Conservation (phyloP, 2,113 vertebrate genomes). For the Stomatorhinus ivindoensis region DNA sequence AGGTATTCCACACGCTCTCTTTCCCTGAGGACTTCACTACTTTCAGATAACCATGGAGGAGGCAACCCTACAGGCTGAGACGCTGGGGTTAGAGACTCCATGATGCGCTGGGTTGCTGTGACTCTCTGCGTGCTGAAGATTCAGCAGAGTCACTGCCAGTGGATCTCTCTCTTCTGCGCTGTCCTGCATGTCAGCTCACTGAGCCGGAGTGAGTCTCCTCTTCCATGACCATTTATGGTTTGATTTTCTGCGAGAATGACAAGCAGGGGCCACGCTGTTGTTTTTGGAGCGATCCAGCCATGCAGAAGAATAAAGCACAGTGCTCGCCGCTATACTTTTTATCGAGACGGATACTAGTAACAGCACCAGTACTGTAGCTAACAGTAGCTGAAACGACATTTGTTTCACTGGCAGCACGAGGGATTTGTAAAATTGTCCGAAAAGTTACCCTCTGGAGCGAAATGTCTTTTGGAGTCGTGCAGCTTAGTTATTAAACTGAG, state of each 20-base stretch:
- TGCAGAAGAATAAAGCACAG: background rate
- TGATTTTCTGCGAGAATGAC: constrained; percentile 5
- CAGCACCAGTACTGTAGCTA: background rate
- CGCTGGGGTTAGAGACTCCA: background rate
- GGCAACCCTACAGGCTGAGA: background rate
- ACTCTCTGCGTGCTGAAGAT: background rate
- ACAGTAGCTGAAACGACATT: background rate
- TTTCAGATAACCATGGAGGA: background rate
- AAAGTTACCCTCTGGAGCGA: background rate
- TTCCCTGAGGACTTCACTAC: background rate
- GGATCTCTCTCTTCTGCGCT: background rate
- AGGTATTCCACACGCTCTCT: background rate
- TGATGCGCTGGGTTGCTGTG: background rate
- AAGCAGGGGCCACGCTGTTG: background rate
- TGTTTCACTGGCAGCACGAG: background rate
- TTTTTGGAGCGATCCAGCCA: background rate
- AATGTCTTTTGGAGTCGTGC: constrained; percentile 2
- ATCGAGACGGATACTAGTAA: background rate
- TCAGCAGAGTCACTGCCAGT: background rate
- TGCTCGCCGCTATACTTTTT: background rate
- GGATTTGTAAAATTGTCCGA: background rate
- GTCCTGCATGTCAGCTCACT: background rate
- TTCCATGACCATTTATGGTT: background rate
- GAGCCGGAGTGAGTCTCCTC: background rate
- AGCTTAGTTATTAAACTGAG: background rate